Evolutionary conservation across 2,888 invertebrate genomes (phyloP), one percentile per base, ranked within the genome.

Genomic region (Scaptomyza polygonia): DNA sequence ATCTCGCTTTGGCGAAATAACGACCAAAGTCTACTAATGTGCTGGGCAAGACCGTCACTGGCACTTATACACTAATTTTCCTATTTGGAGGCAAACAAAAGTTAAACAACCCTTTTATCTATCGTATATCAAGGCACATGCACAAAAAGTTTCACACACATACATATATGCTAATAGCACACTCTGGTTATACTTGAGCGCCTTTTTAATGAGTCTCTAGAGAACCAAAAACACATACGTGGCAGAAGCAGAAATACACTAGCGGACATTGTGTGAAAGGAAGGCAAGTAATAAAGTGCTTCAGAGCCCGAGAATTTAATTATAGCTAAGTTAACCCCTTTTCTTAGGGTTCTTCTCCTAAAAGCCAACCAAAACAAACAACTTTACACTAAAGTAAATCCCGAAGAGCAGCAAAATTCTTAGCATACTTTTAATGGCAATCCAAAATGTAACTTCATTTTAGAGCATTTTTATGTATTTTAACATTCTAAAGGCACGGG

Each of bases 181-280:
- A 43, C 57, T 44, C 64, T 57, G 57, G 65, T 58, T 49, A 72
- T 55, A 75, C 77, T 82, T 81, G 76, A 76, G 64, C 67, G 76
- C 57, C 59, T 72, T 83, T 83, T 77, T 80, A 88, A 84, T 84
- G 84, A 73, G 78, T 83, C 84, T 84, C 88, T 49, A 39, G 84
- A 80, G 86, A 65, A 67, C 57, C 71, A 56, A 59, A 65, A 72
- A 72, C 80, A 77, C 67, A 81, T 77, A 55, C 80, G 55, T 45
- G 62, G 54, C 66, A 53, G 39, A 11, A 49, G 58, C 54, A 9
- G 18, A 16, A 40, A 11, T 21, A 18, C 9, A 21, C 21, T 14
- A 25, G 12, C 21, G 47, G 42, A 56, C 55, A 45, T 29, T 25
- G 44, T 56, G 48, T 52, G 42, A 61, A 65, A 64, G 57, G 36